Conservation (phyloP, 2,888 invertebrate species). For the Stenurella melanura region DNA sequence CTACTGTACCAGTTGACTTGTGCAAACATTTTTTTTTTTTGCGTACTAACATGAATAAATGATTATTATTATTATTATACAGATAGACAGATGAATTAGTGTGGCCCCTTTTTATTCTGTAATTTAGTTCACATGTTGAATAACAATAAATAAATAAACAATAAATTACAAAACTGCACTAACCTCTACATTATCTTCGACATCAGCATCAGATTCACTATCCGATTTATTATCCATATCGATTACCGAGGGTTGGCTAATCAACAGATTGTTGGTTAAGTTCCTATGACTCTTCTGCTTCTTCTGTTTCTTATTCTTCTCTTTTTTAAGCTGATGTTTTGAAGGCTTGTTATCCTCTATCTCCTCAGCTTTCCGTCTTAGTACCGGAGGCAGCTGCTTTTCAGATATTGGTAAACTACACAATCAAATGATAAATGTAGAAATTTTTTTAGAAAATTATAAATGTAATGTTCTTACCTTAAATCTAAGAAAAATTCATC, state of each 20-base stretch:
- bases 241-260: constrained; percentile 32
- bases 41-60: no score
- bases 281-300: constrained; percentile 72
- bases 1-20: no score
- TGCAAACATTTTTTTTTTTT: no score
- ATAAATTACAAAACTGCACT: constrained; percentile 17
- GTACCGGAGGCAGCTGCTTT: constrained; percentile 82
- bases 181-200: constrained; percentile 85
- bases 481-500: constrained; percentile 96
- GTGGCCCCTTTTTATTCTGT: no score
- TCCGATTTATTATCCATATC: constrained; percentile 75
- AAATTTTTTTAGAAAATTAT: constrained; percentile 19
- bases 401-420: constrained; percentile 89
- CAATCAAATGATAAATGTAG: constrained; percentile 8
- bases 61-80: no score
- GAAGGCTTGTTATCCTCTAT: constrained; percentile 76
- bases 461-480: constrained; percentile 59
- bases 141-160: no score
- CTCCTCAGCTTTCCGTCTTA: constrained; percentile 72
- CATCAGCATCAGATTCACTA: constrained; percentile 86
- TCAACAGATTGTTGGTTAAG: constrained; percentile 20
- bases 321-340: constrained; percentile 81
- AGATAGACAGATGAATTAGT: no score
- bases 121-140: no score
- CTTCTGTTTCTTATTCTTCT: constrained; percentile 77